Evolutionary conservation across 1,140 invertebrate genomes (phyloP).

Genomic region (Lithobius niger): DNA sequence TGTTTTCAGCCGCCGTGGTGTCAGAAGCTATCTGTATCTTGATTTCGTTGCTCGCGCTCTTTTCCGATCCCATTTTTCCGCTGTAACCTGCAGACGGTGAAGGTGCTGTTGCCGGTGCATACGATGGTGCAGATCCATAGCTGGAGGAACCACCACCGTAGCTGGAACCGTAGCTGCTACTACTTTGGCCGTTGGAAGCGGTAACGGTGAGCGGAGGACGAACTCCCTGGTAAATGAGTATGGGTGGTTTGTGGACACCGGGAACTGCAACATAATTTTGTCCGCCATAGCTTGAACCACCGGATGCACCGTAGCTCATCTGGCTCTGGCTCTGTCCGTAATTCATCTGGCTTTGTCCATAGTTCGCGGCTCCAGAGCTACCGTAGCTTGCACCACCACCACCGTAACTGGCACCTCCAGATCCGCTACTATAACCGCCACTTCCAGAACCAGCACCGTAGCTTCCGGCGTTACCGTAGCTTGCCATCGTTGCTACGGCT

Average conservation of each 20-base stretch:
- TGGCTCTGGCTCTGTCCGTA: neutral
- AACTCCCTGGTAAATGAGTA: constrained; percentile 34
- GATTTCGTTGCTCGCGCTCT: too few species aligned
- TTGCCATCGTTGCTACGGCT: too few species aligned
- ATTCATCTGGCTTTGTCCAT: neutral
- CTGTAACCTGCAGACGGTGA: neutral
- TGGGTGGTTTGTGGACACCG: constrained; percentile 30
- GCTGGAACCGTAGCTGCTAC: neutral
- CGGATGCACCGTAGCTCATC: neutral
- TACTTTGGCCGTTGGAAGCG: neutral
- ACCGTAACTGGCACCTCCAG: neutral
- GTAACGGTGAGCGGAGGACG: constrained; percentile 32
- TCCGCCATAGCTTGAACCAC: neutral
- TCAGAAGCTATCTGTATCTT: too few species aligned
- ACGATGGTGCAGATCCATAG: neutral
- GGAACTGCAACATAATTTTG: constrained; percentile 4
- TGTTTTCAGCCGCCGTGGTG: too few species aligned
- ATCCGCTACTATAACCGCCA: neutral
- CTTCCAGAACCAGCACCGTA: neutral
- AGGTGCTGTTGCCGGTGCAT: constrained; percentile 4
- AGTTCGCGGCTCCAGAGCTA: neutral
- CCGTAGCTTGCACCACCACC: neutral
- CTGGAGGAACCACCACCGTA: neutral
- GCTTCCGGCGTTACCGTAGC: neutral
- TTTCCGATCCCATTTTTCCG: neutral